Conservation (phyloP, 2,888 invertebrate species). For the Perithous albicinctus region DNA sequence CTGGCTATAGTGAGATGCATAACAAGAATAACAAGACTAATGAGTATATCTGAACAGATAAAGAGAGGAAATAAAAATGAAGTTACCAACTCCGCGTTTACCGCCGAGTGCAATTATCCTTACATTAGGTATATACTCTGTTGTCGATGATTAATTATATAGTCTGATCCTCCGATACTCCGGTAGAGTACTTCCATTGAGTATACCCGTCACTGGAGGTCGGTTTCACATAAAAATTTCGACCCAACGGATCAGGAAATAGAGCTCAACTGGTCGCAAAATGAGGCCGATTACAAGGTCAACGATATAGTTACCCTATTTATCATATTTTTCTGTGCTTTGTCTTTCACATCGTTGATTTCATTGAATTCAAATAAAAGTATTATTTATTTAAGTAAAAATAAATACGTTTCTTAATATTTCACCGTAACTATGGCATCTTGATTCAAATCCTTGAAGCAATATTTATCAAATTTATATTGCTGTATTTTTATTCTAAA, state of each 20-base stretch:
- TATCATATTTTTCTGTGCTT: not conserved
- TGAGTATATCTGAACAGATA: constrained; percentile 15
- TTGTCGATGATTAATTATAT: constrained; percentile 62
- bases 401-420: not conserved
- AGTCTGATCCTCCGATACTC: constrained; percentile 16
- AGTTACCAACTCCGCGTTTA: constrained; percentile 60
- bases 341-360: not conserved
- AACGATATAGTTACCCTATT: not conserved
- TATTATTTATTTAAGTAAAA: not conserved
- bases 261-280: not conserved
- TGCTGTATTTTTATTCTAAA: no score
- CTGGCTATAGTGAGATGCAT: not conserved
- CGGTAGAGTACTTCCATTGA: not conserved
- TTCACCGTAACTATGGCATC: no score
- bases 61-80: constrained; percentile 40
- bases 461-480: no score
- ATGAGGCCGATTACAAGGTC: not conserved
- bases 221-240: not conserved
- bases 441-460: no score
- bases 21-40: constrained; percentile 31
- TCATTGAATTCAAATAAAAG: not conserved
- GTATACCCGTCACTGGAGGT: not conserved
- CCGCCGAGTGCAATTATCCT: constrained; percentile 58
- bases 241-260: not conserved
- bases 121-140: constrained; percentile 40